Conservation (phyloP, 2,113 vertebrate species). For the Tragelaphus strepsiceros region DNA sequence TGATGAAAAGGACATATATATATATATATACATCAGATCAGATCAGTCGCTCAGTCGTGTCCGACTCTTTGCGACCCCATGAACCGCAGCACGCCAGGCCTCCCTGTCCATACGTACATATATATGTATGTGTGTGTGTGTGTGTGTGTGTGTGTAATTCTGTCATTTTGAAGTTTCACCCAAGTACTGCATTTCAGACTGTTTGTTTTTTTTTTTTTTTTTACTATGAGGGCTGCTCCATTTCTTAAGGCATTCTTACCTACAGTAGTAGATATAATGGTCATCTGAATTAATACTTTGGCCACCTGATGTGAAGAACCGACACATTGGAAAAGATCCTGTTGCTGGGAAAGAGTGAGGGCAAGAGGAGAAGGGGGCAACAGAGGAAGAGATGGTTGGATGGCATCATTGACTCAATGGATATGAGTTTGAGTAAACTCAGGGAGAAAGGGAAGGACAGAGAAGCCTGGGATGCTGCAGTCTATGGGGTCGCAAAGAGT, state of each 20-base stretch:
- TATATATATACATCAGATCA: no score
- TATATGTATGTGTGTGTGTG: no score
- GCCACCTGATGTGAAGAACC: background rate
- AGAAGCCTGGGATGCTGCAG: background rate
- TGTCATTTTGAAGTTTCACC: background rate
- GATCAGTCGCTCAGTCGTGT: background rate
- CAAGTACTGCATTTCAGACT: background rate
- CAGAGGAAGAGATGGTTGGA: background rate
- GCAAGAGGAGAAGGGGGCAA: background rate
- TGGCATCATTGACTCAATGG: background rate
- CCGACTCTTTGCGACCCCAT: no score
- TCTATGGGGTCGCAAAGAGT: fast-evolving
- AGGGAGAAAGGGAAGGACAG: background rate
- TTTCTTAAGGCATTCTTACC: background rate
- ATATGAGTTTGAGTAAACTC: background rate
- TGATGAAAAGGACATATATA: background rate
- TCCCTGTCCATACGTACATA: no score
- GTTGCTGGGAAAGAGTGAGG: background rate
- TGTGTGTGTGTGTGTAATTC: background rate
- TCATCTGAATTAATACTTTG: background rate
- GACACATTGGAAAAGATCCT: background rate
- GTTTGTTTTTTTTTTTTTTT: background rate
- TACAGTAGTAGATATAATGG: background rate
- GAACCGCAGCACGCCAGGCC: no score
- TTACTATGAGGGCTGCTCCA: background rate